A percentile compares a stretch with the other conserved stretches of the same genome.
phyloP scores from a whole-genome alignment of 2,888 invertebrate species.

The Gryllus longicercus region DNA sequence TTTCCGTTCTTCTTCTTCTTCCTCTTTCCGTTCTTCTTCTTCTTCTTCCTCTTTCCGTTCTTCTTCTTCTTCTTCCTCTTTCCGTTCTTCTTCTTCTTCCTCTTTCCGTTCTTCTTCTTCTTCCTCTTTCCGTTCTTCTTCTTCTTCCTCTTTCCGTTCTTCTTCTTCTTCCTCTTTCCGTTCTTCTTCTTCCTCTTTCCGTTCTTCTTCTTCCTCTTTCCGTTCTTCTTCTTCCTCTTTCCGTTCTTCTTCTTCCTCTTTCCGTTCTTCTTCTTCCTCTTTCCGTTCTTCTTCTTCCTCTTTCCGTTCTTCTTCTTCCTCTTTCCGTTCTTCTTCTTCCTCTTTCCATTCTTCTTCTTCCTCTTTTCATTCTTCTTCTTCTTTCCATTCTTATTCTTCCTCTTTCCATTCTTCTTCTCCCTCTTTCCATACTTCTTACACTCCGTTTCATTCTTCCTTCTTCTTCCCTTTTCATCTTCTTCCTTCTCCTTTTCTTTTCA shows the following conservation, averaged over 20 bases:
- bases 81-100: not conserved
- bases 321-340: no score
- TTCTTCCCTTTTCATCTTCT: no score
- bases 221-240: not conserved
- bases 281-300: not conserved
- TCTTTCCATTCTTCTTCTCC: not conserved
- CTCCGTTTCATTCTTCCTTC: no score
- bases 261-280: no score
- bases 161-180: not conserved
- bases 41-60: not conserved
- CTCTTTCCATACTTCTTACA: no score
- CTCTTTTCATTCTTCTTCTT: no score
- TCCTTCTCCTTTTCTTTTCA: no score
- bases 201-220: not conserved
- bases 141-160: no score
- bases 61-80: not conserved
- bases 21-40: not conserved
- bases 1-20: not conserved
- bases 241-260: no score
- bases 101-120: not conserved
- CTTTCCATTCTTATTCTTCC: not conserved
- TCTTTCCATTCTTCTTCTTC: no score
- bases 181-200: not conserved
- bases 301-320: no score
- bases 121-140: no score